Evolutionary conservation across 2,113 vertebrate species (phyloP).

Genomic region (Ascaphus truei): DNA sequence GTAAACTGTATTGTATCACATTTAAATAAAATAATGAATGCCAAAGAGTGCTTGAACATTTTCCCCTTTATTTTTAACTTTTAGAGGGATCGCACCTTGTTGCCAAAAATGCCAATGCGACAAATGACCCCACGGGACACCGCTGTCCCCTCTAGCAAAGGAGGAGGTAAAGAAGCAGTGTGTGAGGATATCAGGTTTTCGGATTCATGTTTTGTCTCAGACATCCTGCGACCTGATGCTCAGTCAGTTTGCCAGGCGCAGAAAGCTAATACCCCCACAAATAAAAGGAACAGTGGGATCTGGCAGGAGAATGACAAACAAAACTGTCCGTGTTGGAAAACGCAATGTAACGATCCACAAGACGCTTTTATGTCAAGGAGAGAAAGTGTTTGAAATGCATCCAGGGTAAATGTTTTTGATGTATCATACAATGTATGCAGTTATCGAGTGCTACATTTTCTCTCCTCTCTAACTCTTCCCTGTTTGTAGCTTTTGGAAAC

Average conservation of each 20-base stretch:
- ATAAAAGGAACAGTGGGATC: constrained; percentile 43
- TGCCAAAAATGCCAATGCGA: background rate
- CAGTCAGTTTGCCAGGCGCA: constrained; percentile 40
- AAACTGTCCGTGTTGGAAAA: constrained; percentile 48
- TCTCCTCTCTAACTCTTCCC: constrained; percentile 26
- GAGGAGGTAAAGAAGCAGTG: too few species aligned
- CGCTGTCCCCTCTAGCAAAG: too few species aligned
- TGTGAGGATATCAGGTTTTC: background rate
- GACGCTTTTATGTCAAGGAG: constrained; percentile 44
- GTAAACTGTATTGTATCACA: too few species aligned
- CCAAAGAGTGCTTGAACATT: too few species aligned
- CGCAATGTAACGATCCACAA: constrained; percentile 44
- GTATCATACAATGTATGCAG: constrained; percentile 33
- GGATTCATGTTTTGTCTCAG: constrained; percentile 32
- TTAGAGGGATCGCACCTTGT: too few species aligned
- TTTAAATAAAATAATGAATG: too few species aligned
- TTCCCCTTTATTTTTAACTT: too few species aligned
- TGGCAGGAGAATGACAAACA: constrained; percentile 39
- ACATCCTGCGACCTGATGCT: background rate
- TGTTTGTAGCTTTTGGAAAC: constrained; percentile 27
- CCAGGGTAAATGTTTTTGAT: constrained; percentile 59
- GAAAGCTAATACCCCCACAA: constrained; percentile 37
- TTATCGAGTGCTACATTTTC: constrained; percentile 43
- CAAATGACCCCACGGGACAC: too few species aligned
- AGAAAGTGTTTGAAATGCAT: constrained; percentile 45